phyloP scores from a whole-genome alignment of 2,113 vertebrate species.

The Tetrax tetrax region DNA sequence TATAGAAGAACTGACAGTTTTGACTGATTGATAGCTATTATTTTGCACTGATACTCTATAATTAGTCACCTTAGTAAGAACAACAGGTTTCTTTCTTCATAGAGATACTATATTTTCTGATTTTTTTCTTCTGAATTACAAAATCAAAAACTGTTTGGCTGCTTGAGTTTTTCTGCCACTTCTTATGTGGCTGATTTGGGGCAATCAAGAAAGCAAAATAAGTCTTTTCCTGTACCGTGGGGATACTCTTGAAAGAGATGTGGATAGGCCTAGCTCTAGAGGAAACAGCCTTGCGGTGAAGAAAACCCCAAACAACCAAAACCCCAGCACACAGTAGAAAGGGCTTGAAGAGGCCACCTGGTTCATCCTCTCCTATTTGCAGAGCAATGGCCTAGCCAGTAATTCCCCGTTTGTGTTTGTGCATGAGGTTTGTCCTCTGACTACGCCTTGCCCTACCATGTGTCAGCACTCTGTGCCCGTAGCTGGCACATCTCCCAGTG shows the following conservation, averaged over 20 bases:
- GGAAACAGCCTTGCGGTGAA: neutral
- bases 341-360: neutral
- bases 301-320: neutral
- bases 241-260: neutral
- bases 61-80: neutral
- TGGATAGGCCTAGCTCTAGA: neutral
- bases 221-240: accelerated
- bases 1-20: neutral
- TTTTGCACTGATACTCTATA: neutral
- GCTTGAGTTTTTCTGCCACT: neutral
- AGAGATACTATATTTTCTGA: neutral
- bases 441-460: neutral
- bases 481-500: neutral
- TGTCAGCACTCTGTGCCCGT: accelerated
- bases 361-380: neutral
- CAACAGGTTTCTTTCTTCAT: neutral
- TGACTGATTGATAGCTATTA: neutral
- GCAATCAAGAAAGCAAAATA: neutral
- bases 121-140: neutral
- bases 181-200: neutral
- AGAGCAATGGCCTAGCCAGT: neutral
- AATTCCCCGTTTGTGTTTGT: neutral
- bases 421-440: neutral
- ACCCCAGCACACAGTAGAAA: neutral
- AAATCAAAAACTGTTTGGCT: neutral